Base-by-base conservation (phyloP, 2,888 invertebrate genomes). In the Andrena praecox region DNA sequence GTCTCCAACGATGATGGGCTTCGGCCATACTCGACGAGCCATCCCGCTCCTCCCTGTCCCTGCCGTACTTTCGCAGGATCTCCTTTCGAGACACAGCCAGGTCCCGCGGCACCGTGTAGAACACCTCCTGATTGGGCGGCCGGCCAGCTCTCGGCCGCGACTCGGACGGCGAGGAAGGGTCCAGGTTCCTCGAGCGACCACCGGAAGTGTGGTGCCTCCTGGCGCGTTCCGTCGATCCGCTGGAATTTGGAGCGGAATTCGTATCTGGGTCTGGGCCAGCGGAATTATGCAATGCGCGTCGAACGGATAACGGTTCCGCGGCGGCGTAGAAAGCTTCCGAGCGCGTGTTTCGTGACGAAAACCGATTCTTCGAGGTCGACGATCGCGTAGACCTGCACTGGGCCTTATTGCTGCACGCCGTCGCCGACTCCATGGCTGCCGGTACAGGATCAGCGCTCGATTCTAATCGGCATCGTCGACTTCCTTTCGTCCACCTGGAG, bases 241-340 rank as follows among this genome's bases (percentile, higher is more conserved):
- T 81, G 80, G 90, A 90, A 90, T 90, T 89, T 72, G 89, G 85
- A 72, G 82, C 84, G 86, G 89, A 85, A 88, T 88, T 81, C 68
- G 87, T 87, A 91, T 91, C 90, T 90, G 91, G 90, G 90, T 92
- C 92, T 90, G 91, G 90, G 91, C 87, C 90, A 75, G 82, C 27
- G 72, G 88, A 84, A 91, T 93, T 92, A 92, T 93, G 92, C 93
- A 92, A 91, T 78, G 86, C 90, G 86, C 92, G 93, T 91, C 87
- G 89, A 74, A 79, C 80, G 80, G 89, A 85, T 91, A 92, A 92
- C 92, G 91, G 92, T 89, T 92, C 89, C 67, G 72, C 80, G 87
- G 86, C 89, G 78, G 86, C 88, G 88, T 90, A 90, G 90, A 88
- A 89, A 87, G 88, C 89, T 82, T 91, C 91, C 85, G 89, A 85